Conservation (phyloP, 2,797 vertebrate genomes). For the Sandelia bainsii region DNA sequence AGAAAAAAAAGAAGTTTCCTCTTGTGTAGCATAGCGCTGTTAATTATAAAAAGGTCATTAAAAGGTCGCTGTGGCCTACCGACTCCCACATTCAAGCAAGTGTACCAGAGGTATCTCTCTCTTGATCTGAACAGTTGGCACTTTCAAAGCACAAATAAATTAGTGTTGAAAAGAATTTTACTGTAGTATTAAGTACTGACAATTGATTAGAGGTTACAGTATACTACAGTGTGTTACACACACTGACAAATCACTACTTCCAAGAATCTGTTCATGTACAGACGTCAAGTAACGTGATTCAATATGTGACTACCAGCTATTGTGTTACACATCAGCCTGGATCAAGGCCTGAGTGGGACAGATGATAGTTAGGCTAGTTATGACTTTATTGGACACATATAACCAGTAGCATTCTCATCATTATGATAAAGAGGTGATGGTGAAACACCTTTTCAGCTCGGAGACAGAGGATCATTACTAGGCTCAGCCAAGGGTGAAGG, state of each 20-base stretch:
- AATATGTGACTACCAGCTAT: slow-evolving; percentile 33
- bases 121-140: slow-evolving; percentile 31
- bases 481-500: slow-evolving; percentile 24
- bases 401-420: slow-evolving; percentile 71
- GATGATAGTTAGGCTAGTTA: slow-evolving; percentile 58
- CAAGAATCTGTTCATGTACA: background rate
- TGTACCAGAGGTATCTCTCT: slow-evolving; percentile 4
- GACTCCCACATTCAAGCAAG: slow-evolving; percentile 28
- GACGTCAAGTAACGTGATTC: background rate
- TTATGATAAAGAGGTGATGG: slow-evolving; percentile 71
- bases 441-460: slow-evolving; percentile 36
- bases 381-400: slow-evolving; percentile 74
- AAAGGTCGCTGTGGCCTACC: slow-evolving; percentile 54
- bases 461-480: slow-evolving; percentile 48
- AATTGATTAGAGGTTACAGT: background rate
- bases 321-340: slow-evolving; percentile 73
- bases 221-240: background rate
- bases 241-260: background rate
- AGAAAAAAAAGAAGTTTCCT: slow-evolving; percentile 22
- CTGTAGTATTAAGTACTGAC: background rate
- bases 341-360: slow-evolving; percentile 67
- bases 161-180: background rate
- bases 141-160: slow-evolving; percentile 30
- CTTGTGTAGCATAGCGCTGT: slow-evolving; percentile 17
- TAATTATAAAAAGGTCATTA: slow-evolving; percentile 43